Percentiles rank a stretch among this genome's conserved stretches.
phyloP scores from a whole-genome alignment of 2,797 vertebrate species.

The Chelon auratus region DNA sequence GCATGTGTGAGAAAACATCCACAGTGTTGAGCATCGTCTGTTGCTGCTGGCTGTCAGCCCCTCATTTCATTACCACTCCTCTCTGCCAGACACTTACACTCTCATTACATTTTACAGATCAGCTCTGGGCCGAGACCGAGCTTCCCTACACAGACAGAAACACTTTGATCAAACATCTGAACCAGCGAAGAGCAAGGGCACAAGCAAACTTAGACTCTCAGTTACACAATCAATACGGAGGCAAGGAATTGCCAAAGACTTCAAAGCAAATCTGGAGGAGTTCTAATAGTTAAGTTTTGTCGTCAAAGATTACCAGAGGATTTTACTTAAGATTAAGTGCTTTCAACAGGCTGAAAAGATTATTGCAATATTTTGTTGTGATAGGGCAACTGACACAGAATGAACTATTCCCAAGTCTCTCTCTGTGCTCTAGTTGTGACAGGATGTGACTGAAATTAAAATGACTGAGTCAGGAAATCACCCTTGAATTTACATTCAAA shows the following conservation, averaged over 20 bases:
- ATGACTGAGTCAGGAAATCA: neutral
- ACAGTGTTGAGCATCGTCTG: slow-evolving; percentile 22
- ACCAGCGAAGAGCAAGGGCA: slow-evolving; percentile 44
- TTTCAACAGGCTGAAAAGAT: slow-evolving; percentile 19
- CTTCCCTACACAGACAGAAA: slow-evolving; percentile 54
- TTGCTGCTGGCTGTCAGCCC: slow-evolving; percentile 40
- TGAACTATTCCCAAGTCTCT: neutral
- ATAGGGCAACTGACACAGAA: slow-evolving; percentile 3
- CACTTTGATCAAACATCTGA: slow-evolving; percentile 64
- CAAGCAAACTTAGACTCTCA: slow-evolving; percentile 35
- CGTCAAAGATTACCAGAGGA: slow-evolving; percentile 27
- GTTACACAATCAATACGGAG: slow-evolving; percentile 37
- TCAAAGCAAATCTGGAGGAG: slow-evolving; percentile 16
- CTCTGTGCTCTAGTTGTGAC: neutral
- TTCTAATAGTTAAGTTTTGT: slow-evolving; percentile 21
- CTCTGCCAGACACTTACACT: slow-evolving; percentile 73
- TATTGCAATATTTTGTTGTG: slow-evolving; percentile 2
- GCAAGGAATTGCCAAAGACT: slow-evolving; percentile 27
- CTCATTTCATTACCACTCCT: slow-evolving; percentile 71
- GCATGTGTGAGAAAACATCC: slow-evolving; percentile 15
- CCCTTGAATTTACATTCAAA: slow-evolving; percentile 12
- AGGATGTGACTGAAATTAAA: neutral
- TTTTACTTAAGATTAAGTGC: slow-evolving; percentile 28
- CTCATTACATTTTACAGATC: slow-evolving; percentile 69
- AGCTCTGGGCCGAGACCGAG: slow-evolving; percentile 31